Base-by-base conservation (phyloP, 1,140 invertebrate species). In the Scaptomyza pallida region DNA sequence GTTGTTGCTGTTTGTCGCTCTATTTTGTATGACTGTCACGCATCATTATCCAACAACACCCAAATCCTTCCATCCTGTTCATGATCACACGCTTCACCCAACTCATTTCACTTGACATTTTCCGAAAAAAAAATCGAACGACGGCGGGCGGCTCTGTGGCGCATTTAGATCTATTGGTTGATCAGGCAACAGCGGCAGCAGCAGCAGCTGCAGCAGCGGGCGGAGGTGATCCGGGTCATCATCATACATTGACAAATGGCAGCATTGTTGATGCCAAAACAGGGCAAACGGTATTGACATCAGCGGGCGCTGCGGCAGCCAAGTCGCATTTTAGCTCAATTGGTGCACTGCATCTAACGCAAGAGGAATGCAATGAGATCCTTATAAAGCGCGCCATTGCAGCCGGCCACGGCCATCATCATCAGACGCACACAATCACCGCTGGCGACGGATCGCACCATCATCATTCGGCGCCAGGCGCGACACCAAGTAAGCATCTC, bases 311-410 rank as follows among this genome's bases (percentile, higher is more conserved):
- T 54, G 80, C 79, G 45, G 79, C 86, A 47, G 85, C 81, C 43
- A 91, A 91, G 72, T 90, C 91, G 63, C 90, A 91, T 75, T 91
- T 89, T 52, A 94, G 94, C 69, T 94, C 94, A 3, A 92, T 95
- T 35, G 95, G 95, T 50, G 94, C 94, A 9, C 91, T 95, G 57
- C 95, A 95, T 76, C 92, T 95, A 13, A 95, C 95, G 1, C 94
- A 94, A 10, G 94, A 95, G 90, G 95, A 95, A 92, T 95, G 94
- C 92, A 95, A 95, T 91, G 95, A 95, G 90, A 95, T 95, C 47
- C 91, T 95, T 72, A 95, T 95, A 93, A 95, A 95, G 89, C 91
- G 95, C 72, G 90, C 90, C 47, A 78, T 90, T 65, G 90, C 85
- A 75, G 90, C 90, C 72, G 86, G 90, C 70, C 90, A 91, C 69